A percentile compares a stretch with the other conserved stretches of the same genome.
phyloP scores from a whole-genome alignment of 2,797 vertebrate genomes.

The Poeciliopsis turneri region DNA sequence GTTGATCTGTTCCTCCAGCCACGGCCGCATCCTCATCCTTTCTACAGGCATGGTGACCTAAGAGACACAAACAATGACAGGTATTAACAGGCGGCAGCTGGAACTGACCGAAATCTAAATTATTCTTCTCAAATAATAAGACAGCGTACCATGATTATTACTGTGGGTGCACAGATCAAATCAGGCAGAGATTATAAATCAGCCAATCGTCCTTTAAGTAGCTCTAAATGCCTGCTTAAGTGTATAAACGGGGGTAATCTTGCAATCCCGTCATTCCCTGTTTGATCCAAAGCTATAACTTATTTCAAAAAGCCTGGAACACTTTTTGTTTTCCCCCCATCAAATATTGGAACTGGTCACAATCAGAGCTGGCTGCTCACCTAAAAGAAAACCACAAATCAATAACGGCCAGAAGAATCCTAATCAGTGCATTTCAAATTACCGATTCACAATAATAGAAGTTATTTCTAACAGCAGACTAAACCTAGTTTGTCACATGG shows the following conservation, averaged over 20 bases:
- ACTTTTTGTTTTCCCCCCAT: background rate
- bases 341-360: background rate
- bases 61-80: background rate
- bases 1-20: slow-evolving; percentile 98
- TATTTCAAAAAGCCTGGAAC: background rate
- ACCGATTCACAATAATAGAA: background rate
- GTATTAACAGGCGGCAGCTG: background rate
- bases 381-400: background rate
- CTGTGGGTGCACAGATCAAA: background rate
- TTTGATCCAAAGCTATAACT: background rate
- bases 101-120: background rate
- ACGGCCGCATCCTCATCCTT: slow-evolving; percentile 98
- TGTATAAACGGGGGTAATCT: background rate
- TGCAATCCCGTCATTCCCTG: background rate
- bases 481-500: background rate
- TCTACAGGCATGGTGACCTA: slow-evolving; percentile 93
- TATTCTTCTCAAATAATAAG: background rate
- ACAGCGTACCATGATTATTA: background rate
- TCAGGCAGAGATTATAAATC: background rate
- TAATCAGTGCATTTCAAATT: background rate
- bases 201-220: background rate
- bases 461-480: background rate
- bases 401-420: background rate
- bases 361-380: background rate
- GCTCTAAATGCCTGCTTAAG: background rate